Percentiles rank a stretch among this genome's conserved stretches.
Evolutionary conservation across 2,888 invertebrate species (phyloP).

Genomic region (Andrena camellia): DNA sequence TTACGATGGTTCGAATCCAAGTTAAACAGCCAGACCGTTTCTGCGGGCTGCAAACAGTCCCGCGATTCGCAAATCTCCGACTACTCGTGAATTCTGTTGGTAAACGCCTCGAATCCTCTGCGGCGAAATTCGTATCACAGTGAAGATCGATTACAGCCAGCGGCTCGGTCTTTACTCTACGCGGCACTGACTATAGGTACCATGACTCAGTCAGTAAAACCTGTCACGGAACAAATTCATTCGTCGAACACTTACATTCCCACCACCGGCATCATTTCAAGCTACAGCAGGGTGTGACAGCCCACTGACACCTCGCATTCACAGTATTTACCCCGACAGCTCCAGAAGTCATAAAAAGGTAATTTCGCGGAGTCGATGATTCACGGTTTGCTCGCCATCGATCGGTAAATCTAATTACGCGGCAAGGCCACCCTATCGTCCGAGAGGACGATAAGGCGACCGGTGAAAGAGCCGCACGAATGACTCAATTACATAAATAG

Average conservation of each 20-base stretch:
- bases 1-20: constrained; percentile 18
- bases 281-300: neutral
- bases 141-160: neutral
- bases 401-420: constrained; percentile 5
- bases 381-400: constrained; percentile 10
- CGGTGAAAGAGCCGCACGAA: neutral
- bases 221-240: neutral
- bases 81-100: neutral
- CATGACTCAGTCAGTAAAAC: too few species aligned
- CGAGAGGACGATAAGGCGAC: neutral
- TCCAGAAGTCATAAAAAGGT: constrained; percentile 10
- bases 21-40: constrained; percentile 9
- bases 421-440: neutral
- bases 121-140: neutral
- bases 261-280: neutral
- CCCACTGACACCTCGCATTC: neutral
- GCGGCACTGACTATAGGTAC: too few species aligned
- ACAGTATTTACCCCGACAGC: neutral
- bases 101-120: neutral
- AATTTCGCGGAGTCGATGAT: constrained; percentile 5
- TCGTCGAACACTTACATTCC: neutral
- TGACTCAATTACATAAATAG: constrained; percentile 15
- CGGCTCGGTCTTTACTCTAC: neutral
- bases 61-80: constrained; percentile 11
- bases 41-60: constrained; percentile 23